Base-by-base conservation (phyloP, 2,797 vertebrate species). In the Todus mexicanus region DNA sequence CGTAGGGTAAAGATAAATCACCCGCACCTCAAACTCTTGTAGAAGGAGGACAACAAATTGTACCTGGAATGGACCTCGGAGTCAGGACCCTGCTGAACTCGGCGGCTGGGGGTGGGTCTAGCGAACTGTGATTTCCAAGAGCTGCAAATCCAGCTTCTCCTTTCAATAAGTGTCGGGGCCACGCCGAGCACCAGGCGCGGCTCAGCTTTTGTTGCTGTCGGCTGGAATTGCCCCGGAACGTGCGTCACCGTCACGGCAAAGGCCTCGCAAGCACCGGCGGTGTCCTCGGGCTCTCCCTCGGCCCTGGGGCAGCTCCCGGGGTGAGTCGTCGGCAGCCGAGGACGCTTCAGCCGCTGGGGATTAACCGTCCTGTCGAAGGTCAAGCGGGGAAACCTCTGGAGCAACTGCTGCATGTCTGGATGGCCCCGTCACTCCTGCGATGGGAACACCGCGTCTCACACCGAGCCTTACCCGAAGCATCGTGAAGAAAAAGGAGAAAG, bases 81-180 rank as follows among this genome's bases (percentile, higher is more conserved):
- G 50, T 57, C 0, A 1, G 9, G 50, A 57, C 48, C 45, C 56
- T 8, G 2, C 51, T 13, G 63, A 7, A 14, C 4, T 0, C 31
- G 11, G 38, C 0, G 1, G 18, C 61, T 23, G 31, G 38, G 40
- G 25, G 27, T 9, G 40, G 25, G 27, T 9, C 33, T 11, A 3
- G 20, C 1, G 31, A 63, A 10, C 72, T 9, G 0, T 7, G 1
- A 40, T 47, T 45, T 15, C 57, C 35, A 22, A 42, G 48, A 68
- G 6, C 10, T 4, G 31, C 56, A 27, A 20, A 35, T 31, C 33
- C 70, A 68, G 29, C 13, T 12, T 42, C 43, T 10, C 27, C 13
- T 20, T 7, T 0, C 25, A 68, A 33, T 1, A 12, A 31, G 12
- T 17, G 48, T 20, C 23, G 1, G 1, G 59, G 23, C 38, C 15